phyloP scores from a whole-genome alignment of 2,113 vertebrate species.

The Neoarius graeffei region DNA sequence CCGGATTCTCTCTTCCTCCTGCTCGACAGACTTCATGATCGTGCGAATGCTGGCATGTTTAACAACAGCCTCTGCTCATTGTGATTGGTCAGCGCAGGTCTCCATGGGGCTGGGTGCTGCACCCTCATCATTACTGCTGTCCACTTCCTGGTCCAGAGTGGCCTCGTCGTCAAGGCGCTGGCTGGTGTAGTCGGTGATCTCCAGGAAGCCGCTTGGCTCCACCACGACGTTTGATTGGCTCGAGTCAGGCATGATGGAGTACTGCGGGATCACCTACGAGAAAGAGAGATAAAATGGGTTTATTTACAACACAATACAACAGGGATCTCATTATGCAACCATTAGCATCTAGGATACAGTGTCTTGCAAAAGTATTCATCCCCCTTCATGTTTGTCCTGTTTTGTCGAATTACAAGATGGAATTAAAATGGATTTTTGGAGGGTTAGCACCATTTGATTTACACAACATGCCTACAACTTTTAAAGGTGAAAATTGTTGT shows the following conservation, averaged over 20 bases:
- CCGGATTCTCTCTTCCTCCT: background rate
- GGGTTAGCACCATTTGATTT: no score
- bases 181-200: slow-evolving; percentile 97
- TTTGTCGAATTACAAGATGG: no score
- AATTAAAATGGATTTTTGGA: no score
- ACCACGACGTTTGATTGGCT: slow-evolving; percentile 96
- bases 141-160: slow-evolving; percentile 81
- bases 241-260: slow-evolving; percentile 93
- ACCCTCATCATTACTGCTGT: slow-evolving; percentile 92
- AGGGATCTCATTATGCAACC: background rate
- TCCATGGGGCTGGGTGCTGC: slow-evolving; percentile 78
- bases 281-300: background rate
- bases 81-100: slow-evolving; percentile 76
- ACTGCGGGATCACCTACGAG: slow-evolving; percentile 92
- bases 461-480: no score
- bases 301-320: background rate
- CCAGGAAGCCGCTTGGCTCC: slow-evolving; percentile 96
- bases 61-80: slow-evolving; percentile 52
- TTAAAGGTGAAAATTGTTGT: no score
- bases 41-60: background rate
- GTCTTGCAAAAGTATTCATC: no score
- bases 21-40: background rate
- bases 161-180: slow-evolving; percentile 93
- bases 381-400: no score
- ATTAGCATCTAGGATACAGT: background rate